These are phyloP conservation scores for Chaunax sp. DNA, from an alignment of 2,797 vertebrate species.

Conservation along the genomic window DNA sequence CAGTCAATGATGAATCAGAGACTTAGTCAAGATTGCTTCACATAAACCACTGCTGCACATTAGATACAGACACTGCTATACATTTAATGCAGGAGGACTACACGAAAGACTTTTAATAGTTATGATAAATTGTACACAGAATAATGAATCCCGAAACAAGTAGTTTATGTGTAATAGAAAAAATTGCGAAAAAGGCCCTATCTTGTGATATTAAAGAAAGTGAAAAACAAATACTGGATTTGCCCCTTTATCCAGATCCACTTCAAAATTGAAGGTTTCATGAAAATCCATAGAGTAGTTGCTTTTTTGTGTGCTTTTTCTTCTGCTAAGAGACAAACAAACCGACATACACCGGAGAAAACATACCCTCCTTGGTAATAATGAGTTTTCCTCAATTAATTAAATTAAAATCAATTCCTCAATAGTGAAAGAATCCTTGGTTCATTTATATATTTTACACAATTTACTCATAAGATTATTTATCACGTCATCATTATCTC, in stretches of 20 bases:
- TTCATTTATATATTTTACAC: not conserved
- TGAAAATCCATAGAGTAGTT: not conserved
- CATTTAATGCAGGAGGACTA: not conserved
- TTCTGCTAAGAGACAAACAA: no score
- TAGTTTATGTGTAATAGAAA: not conserved
- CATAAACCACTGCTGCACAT: not conserved
- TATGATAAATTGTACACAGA: constrained; percentile 1
- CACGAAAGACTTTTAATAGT: not conserved
- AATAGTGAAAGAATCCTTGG: not conserved
- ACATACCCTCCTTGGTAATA: not conserved
- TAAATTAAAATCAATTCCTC: no score
- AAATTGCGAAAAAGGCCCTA: no score
- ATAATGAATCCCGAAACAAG: not conserved
- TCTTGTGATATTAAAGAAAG: no score
- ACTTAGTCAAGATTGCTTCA: constrained; percentile 5
- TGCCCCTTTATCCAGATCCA: no score
- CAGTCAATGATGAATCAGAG: not conserved
- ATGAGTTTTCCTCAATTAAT: not conserved
- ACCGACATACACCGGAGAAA: no score
- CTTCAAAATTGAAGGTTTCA: no score
- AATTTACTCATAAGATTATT: not conserved
- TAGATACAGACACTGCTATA: not conserved
- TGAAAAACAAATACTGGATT: no score
- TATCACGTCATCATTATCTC: not conserved
- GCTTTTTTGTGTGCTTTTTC: no score